These are phyloP conservation scores for Cataglyphis altisquamis DNA, from an alignment of 2,888 invertebrate species.

Conservation along the genomic window DNA sequence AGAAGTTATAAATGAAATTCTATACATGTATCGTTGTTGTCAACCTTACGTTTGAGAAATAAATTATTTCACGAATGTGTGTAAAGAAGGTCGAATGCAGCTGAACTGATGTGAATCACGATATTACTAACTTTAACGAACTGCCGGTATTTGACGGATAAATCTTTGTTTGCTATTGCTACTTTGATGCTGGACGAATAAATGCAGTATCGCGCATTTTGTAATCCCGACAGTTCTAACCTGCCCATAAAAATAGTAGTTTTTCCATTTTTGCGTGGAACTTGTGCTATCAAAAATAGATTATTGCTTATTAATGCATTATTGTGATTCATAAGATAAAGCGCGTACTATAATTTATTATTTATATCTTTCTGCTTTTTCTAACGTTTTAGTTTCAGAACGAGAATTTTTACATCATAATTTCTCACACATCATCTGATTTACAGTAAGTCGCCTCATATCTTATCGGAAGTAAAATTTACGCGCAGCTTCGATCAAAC, in stretches of 20 bases:
- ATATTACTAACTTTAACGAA: neutral
- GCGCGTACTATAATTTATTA: neutral
- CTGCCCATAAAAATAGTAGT: conserved; percentile 7
- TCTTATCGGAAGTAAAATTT: conserved; percentile 9
- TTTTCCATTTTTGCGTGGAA: neutral
- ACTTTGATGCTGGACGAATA: neutral
- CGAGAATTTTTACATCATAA: neutral
- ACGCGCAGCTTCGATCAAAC: neutral
- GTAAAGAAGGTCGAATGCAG: conserved; percentile 76
- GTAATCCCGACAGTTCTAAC: neutral
- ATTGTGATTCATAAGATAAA: neutral
- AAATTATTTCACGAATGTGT: conserved; percentile 74
- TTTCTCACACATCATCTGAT: neutral
- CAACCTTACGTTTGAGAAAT: conserved; percentile 38
- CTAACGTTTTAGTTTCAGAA: neutral
- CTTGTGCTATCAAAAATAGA: neutral
- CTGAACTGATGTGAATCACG: neutral
- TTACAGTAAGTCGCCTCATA: neutral
- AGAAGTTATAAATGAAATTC: conserved; percentile 53
- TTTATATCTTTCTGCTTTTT: neutral
- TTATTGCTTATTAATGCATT: too few species aligned
- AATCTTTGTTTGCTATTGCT: neutral
- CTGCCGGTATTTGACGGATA: neutral
- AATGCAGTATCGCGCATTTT: neutral
- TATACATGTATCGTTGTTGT: conserved; percentile 14